phyloP scores from a whole-genome alignment of 2,797 vertebrate species.

The Smutsia temminckii region DNA sequence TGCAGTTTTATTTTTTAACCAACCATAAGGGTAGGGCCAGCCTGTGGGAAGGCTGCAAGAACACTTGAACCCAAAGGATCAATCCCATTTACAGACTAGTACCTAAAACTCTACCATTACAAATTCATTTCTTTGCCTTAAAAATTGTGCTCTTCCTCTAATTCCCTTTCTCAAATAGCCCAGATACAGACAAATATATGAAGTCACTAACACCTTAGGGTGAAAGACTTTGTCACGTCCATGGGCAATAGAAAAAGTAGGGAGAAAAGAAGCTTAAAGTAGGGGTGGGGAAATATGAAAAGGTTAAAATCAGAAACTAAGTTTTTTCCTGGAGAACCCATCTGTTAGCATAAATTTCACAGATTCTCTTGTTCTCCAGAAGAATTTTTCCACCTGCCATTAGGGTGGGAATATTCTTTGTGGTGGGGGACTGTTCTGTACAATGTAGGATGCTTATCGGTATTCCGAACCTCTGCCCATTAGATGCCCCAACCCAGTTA shows the following conservation, averaged over 20 bases:
- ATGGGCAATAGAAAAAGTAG: background rate
- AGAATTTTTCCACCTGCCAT: background rate
- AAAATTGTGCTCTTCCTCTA: background rate
- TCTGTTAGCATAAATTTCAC: background rate
- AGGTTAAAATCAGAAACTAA: background rate
- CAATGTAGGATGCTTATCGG: background rate
- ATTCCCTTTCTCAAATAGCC: background rate
- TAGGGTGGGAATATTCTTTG: background rate
- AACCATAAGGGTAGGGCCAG: no score
- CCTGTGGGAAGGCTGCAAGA: background rate
- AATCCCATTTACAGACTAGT: background rate
- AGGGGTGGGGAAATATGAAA: background rate
- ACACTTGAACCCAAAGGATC: background rate
- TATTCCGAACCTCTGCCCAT: background rate
- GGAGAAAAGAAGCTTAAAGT: background rate
- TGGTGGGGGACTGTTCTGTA: no score
- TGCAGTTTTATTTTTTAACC: background rate
- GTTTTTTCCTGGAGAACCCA: background rate
- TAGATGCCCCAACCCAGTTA: background rate
- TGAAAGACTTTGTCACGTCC: background rate
- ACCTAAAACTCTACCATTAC: background rate
- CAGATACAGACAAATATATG: background rate
- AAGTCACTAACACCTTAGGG: background rate
- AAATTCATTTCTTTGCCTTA: background rate
- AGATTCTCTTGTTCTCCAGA: background rate